Conservation (phyloP, 2,113 vertebrate species). For the Neolamprologus ventralis region DNA sequence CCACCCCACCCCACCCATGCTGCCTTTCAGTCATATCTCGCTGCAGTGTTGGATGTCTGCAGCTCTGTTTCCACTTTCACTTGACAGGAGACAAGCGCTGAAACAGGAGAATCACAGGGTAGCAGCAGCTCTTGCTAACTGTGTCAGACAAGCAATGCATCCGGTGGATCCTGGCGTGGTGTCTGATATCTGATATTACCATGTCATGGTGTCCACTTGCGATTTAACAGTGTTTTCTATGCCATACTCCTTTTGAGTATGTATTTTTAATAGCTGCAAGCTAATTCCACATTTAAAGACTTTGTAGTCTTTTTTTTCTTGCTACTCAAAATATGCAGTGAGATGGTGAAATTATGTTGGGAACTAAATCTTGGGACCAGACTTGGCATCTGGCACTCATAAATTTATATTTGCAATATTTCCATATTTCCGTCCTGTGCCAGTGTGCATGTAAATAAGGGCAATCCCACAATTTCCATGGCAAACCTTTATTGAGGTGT, state of each 20-base stretch:
- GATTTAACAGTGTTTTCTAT: neutral
- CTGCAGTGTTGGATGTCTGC: neutral
- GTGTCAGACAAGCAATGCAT: conserved; percentile 12
- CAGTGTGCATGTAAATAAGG: conserved; percentile 28
- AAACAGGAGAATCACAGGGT: conserved; percentile 7
- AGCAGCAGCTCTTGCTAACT: neutral
- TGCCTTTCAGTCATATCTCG: neutral
- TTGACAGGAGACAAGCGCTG: neutral
- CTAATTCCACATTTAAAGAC: neutral
- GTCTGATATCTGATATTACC: neutral
- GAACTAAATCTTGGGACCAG: neutral
- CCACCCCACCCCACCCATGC: neutral
- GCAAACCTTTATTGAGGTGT: neutral
- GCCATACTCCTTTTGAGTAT: neutral
- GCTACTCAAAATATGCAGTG: neutral
- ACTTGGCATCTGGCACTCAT: neutral
- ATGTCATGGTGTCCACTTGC: neutral
- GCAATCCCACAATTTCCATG: conserved; percentile 14
- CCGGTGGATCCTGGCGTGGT: neutral
- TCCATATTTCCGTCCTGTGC: conserved; percentile 30
- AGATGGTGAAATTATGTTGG: neutral
- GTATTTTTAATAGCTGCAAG: neutral
- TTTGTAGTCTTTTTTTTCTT: neutral
- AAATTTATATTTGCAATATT: neutral
- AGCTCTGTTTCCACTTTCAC: conserved; percentile 52